These are phyloP conservation scores for Smittia sp. DNA, from an alignment of 2,888 invertebrate genomes.

Conservation along the genomic window DNA sequence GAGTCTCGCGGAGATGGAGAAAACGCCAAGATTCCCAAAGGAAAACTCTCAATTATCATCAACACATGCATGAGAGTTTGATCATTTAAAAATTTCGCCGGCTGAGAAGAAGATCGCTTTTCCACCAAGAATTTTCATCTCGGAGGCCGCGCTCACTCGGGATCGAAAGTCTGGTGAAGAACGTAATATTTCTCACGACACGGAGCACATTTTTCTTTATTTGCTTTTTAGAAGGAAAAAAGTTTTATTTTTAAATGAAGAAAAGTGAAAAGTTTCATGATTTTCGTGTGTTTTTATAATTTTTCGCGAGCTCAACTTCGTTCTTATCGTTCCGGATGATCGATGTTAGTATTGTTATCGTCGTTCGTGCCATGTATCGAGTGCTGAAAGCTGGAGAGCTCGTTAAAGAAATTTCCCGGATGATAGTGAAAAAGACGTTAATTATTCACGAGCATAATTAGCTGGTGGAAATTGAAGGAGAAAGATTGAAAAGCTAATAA, in stretches of 20 bases:
- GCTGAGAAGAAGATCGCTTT: slow-evolving; percentile 38
- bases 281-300: slow-evolving; percentile 12
- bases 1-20: not conserved
- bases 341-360: not conserved
- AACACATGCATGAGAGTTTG: not conserved
- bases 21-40: not conserved
- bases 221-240: slow-evolving; percentile 24
- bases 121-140: slow-evolving; percentile 15
- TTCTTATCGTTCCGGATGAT: not conserved
- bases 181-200: slow-evolving; percentile 34
- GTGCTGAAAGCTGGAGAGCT: too few species aligned
- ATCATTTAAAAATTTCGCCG: slow-evolving; percentile 31
- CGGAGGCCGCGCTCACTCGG: slow-evolving; percentile 25
- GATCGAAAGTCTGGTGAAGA: slow-evolving; percentile 41
- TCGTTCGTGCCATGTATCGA: too few species aligned
- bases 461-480: not conserved
- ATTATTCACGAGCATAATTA: not conserved
- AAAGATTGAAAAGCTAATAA: not conserved
- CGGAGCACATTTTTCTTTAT: slow-evolving; percentile 35
- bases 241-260: slow-evolving; percentile 16
- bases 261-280: slow-evolving; percentile 24
- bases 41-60: slow-evolving; percentile 11
- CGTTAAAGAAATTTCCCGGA: too few species aligned
- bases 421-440: not conserved
- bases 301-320: not conserved